Evolutionary conservation across 2,888 invertebrate species (phyloP).

Genomic region (Aricia artaxerxes): DNA sequence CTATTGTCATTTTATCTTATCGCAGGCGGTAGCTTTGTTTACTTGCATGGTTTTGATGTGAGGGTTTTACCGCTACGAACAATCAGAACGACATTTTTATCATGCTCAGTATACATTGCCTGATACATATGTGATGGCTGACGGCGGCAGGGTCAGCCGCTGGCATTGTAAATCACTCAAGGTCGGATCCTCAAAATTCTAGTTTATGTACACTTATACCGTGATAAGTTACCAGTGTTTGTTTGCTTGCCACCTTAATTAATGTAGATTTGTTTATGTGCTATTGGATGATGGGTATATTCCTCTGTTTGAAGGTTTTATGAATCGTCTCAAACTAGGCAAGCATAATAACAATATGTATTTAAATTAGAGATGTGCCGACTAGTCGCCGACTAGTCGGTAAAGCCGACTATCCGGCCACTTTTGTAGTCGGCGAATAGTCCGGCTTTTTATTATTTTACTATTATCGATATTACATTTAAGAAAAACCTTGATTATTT

Average conservation of each 20-base stretch:
- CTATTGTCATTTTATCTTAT: conserved; percentile 58
- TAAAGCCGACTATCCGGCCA: too few species aligned
- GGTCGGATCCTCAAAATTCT: conserved; percentile 25
- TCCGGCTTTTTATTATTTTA: too few species aligned
- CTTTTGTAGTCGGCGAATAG: too few species aligned
- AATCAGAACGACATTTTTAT: conserved; percentile 53
- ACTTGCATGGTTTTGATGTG: conserved; percentile 52
- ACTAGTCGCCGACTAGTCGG: too few species aligned
- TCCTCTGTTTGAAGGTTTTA: too few species aligned
- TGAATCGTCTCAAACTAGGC: too few species aligned
- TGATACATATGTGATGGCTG: conserved; percentile 52
- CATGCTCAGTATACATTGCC: conserved; percentile 51
- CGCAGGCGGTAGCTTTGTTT: conserved; percentile 58
- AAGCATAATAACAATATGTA: too few species aligned
- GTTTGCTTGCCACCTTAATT: not conserved
- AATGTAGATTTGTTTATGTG: not conserved
- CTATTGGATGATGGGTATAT: not conserved
- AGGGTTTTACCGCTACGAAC: conserved; percentile 50
- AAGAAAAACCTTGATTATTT: too few species aligned
- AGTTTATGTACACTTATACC: not conserved
- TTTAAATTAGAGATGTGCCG: too few species aligned
- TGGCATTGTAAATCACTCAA: conserved; percentile 35
- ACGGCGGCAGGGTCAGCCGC: conserved; percentile 60
- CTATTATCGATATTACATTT: too few species aligned
- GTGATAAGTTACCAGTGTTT: not conserved